These are phyloP conservation scores for Spodoptera exigua DNA, from an alignment of 2,888 invertebrate species.

Conservation along the genomic window DNA sequence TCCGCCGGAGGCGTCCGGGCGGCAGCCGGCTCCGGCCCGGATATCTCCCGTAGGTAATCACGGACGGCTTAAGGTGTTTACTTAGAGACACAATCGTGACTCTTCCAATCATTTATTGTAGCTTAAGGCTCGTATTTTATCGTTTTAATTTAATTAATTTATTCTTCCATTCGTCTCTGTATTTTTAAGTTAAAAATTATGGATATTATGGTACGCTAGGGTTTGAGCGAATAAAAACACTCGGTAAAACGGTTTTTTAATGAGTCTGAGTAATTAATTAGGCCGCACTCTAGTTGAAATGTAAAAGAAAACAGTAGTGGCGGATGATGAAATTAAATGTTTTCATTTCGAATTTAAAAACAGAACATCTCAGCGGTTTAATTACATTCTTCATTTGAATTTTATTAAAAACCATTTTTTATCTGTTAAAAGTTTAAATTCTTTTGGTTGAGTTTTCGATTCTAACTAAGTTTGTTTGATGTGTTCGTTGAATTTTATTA, in stretches of 20 bases:
- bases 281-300: constrained; percentile 11
- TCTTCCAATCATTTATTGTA: constrained; percentile 55
- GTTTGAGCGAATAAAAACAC: constrained; percentile 19
- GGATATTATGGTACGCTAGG: constrained; percentile 5
- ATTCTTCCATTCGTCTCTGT: not conserved
- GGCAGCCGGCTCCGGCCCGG: constrained; percentile 17
- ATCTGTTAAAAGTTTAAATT: not conserved
- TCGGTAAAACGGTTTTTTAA: constrained; percentile 25
- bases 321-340: constrained; percentile 14
- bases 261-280: constrained; percentile 38
- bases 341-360: constrained; percentile 11
- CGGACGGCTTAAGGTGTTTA: constrained; percentile 64
- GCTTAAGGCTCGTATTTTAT: constrained; percentile 32
- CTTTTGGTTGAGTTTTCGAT: too few species aligned
- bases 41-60: constrained; percentile 62
- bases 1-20: constrained; percentile 29
- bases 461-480: not conserved
- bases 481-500: constrained; percentile 2
- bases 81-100: constrained; percentile 57
- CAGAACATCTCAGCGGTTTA: not conserved
- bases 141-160: constrained; percentile 40
- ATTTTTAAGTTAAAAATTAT: not conserved
- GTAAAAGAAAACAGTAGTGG: constrained; percentile 17
- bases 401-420: not conserved
- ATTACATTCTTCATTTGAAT: not conserved